phyloP scores from a whole-genome alignment of 2,888 invertebrate species.

The Andrena hattorfiana region DNA sequence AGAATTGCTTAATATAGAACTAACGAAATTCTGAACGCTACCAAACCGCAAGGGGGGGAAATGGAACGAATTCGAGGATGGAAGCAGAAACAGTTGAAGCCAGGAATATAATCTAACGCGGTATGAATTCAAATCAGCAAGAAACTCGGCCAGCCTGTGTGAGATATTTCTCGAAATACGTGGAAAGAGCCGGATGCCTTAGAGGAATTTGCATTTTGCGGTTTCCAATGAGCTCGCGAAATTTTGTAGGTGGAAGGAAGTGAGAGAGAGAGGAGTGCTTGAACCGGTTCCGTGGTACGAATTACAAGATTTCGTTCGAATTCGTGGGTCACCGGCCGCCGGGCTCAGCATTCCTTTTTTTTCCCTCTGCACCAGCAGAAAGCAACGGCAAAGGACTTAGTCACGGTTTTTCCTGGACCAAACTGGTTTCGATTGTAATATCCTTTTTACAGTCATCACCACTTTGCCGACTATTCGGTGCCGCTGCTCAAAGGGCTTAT shows the following conservation, averaged over 20 bases:
- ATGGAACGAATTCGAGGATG: not conserved
- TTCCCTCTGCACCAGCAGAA: constrained; percentile 10
- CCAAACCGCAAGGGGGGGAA: not conserved
- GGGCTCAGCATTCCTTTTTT: constrained; percentile 8
- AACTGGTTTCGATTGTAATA: constrained; percentile 69
- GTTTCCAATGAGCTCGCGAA: constrained; percentile 8
- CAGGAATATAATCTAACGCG: not conserved
- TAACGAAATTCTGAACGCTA: too few species aligned
- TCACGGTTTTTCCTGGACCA: constrained; percentile 62
- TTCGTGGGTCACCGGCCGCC: constrained; percentile 36
- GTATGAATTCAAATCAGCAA: not conserved
- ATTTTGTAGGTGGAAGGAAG: constrained; percentile 8
- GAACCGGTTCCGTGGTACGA: constrained; percentile 36
- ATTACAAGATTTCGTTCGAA: constrained; percentile 39
- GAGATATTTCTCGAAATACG: not conserved
- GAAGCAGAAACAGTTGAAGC: not conserved
- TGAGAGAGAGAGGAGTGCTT: not conserved
- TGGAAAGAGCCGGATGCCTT: not conserved
- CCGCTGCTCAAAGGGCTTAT: constrained; percentile 17
- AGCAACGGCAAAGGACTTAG: constrained; percentile 26
- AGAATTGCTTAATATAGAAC: too few species aligned
- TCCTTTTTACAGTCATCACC: constrained; percentile 28
- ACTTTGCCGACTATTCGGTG: not conserved
- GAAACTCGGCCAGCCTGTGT: not conserved
- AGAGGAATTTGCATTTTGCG: constrained; percentile 35